Percentiles rank a stretch among this genome's conserved stretches.
phyloP scores from a whole-genome alignment of 2,113 vertebrate genomes.

The Morone saxatilis region DNA sequence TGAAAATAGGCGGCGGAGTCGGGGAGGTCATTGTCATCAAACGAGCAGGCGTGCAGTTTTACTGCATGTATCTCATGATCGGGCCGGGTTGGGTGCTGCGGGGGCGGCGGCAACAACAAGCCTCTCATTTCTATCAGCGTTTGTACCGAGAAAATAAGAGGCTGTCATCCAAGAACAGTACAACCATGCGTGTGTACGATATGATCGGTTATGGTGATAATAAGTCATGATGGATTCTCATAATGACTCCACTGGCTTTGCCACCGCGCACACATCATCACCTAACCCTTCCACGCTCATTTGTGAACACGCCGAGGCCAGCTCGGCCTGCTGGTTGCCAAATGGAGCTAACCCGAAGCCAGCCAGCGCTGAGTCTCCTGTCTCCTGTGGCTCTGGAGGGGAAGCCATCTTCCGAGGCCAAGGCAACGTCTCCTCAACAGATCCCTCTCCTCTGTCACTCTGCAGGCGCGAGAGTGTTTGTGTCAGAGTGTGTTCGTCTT shows the following conservation, averaged over 20 bases:
- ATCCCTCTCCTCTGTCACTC: constrained; percentile 68
- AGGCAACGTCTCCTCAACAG: constrained; percentile 67
- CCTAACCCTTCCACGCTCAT: constrained; percentile 61
- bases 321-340: constrained; percentile 65
- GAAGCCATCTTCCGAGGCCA: constrained; percentile 73
- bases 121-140: constrained; percentile 63
- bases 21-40: constrained; percentile 64
- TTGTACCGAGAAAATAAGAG: constrained; percentile 56
- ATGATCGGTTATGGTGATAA: constrained; percentile 63
- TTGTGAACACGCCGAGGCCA: constrained; percentile 61
- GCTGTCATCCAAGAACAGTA: constrained; percentile 62
- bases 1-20: constrained; percentile 49
- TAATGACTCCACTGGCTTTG: constrained; percentile 61
- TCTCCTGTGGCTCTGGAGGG: constrained; percentile 70
- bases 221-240: constrained; percentile 70
- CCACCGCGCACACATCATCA: constrained; percentile 56
- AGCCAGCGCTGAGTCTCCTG: constrained; percentile 68
- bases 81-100: constrained; percentile 13
- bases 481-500: constrained; percentile 38
- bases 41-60: constrained; percentile 57
- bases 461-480: constrained; percentile 32
- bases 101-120: constrained; percentile 51
- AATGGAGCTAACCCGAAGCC: constrained; percentile 69
- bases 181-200: constrained; percentile 25
- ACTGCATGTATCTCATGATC: constrained; percentile 58